Conservation (phyloP, 1,140 invertebrate genomes). For the Colletes latitarsis region DNA sequence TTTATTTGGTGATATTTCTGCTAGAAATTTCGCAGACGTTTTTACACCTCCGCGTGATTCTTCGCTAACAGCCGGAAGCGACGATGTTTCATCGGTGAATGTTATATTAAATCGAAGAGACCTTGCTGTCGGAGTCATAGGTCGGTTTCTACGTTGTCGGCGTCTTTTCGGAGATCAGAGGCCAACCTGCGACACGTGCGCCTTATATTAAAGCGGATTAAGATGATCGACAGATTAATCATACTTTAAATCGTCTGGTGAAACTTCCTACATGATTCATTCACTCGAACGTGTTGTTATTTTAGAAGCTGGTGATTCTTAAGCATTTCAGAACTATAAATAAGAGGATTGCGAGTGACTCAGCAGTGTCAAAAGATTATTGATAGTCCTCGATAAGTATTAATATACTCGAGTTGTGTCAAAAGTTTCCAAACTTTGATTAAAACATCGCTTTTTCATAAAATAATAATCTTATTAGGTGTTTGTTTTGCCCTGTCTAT, state of each 20-base stretch:
- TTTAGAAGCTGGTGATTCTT: not conserved
- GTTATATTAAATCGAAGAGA: not conserved
- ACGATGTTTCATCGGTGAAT: not conserved
- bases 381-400: no score
- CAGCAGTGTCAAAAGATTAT: no score
- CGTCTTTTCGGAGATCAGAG: slow-evolving; percentile 1
- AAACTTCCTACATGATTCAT: not conserved
- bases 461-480: no score
- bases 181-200: not conserved
- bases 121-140: not conserved
- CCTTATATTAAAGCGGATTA: slow-evolving; percentile 32
- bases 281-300: no score
- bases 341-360: not conserved
- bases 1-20: no score
- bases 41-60: no score
- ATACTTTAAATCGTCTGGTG: slow-evolving; percentile 19
- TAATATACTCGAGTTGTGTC: no score
- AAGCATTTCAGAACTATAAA: not conserved
- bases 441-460: no score
- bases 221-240: slow-evolving; percentile 19
- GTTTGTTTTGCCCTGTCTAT: no score
- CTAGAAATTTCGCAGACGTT: no score
- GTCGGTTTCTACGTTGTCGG: not conserved
- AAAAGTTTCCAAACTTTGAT: no score
- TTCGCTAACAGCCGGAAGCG: not conserved